Evolutionary conservation across 2,113 vertebrate genomes (phyloP).

Genomic region (Pteruthius melanotis): DNA sequence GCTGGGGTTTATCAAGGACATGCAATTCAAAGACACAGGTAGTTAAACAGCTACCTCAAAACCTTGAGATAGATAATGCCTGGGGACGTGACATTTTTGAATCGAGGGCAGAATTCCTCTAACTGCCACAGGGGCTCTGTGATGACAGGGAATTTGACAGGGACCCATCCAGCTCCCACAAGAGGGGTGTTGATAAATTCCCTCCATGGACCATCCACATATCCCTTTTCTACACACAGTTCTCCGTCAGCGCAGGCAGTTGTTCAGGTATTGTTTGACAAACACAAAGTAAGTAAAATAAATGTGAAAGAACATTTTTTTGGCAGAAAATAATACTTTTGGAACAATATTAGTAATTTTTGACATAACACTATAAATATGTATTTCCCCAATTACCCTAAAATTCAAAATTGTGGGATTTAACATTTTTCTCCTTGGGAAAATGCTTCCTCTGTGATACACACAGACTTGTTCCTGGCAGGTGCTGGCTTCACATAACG

Average conservation of each 20-base stretch:
- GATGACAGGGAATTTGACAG: background rate
- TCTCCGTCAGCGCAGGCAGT: background rate
- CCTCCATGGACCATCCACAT: background rate
- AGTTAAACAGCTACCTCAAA: background rate
- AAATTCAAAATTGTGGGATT: background rate
- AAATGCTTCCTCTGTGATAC: background rate
- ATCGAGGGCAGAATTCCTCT: background rate
- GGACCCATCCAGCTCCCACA: background rate
- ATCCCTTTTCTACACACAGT: background rate
- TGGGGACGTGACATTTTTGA: background rate
- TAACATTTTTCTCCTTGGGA: background rate
- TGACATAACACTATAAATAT: background rate
- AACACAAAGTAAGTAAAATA: background rate
- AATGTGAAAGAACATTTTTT: background rate
- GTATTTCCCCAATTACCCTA: background rate
- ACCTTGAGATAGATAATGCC: background rate
- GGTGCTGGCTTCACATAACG: background rate
- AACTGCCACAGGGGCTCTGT: background rate
- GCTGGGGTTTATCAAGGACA: background rate
- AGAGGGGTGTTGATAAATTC: background rate
- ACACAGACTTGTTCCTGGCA: background rate
- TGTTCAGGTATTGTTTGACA: background rate
- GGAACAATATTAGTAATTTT: background rate
- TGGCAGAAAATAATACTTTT: background rate
- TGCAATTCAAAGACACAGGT: background rate